A percentile compares a stretch with the other conserved stretches of the same genome.
Conservation (phyloP, 1,140 invertebrate genomes). For the Drosophila repleta region DNA sequence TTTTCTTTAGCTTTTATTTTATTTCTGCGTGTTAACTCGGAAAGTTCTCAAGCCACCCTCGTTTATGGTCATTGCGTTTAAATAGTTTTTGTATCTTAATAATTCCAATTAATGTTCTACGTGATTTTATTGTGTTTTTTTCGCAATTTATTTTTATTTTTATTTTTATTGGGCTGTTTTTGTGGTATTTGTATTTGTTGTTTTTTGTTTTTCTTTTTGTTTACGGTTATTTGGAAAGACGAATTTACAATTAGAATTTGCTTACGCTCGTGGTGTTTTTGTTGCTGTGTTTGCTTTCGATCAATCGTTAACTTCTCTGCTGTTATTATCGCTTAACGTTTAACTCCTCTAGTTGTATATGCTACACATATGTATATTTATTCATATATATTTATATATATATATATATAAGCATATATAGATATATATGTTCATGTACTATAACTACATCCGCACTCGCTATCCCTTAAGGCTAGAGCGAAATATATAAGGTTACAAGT, state of each 20-base stretch:
- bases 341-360: conserved; percentile 41
- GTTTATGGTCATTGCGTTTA: no score
- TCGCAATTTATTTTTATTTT: no score
- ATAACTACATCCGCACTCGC: conserved; percentile 36
- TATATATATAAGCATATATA: conserved; percentile 15
- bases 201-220: conserved; percentile 48
- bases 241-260: conserved; percentile 77
- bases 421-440: conserved; percentile 20
- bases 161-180: conserved; percentile 7
- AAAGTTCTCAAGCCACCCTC: no score
- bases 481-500: conserved; percentile 40
- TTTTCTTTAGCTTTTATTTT: no score
- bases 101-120: conserved; percentile 2
- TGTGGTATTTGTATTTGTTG: conserved; percentile 30
- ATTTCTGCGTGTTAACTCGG: no score
- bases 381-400: not conserved
- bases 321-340: conserved; percentile 35
- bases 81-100: conserved; percentile 10
- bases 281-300: not conserved
- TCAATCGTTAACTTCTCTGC: conserved; percentile 9
- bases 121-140: conserved; percentile 5
- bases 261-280: conserved; percentile 45
- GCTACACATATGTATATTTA: conserved; percentile 28
- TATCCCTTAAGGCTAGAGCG: conserved; percentile 28
- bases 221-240: conserved; percentile 79